Conservation (phyloP, 1,140 invertebrate species). For the Tribolium madens region DNA sequence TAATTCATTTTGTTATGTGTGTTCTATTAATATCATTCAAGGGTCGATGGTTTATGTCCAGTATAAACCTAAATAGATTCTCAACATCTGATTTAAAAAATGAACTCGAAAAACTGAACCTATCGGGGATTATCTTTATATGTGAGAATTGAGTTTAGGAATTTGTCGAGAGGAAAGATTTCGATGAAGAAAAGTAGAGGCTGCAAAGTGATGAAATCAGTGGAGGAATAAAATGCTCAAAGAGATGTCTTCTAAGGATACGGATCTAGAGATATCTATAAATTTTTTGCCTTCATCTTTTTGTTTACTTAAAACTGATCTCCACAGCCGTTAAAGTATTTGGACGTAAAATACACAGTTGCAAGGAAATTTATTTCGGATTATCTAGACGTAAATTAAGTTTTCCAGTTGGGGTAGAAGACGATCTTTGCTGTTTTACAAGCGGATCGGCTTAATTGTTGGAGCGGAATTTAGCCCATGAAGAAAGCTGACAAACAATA, state of each 20-base stretch:
- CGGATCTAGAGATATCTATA: not conserved
- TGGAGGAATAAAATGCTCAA: not conserved
- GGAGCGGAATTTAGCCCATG: not conserved
- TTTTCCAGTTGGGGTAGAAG: not conserved
- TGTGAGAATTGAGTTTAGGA: not conserved
- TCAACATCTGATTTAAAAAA: not conserved
- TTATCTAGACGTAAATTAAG: not conserved
- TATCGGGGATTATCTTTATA: not conserved
- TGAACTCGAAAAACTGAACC: not conserved
- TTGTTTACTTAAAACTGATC: not conserved
- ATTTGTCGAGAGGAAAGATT: not conserved
- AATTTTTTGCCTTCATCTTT: not conserved
- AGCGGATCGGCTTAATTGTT: not conserved
- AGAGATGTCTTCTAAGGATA: not conserved
- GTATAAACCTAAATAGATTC: not conserved
- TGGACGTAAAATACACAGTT: not conserved
- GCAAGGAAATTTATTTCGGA: not conserved
- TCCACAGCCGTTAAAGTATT: not conserved
- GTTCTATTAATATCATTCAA: slow-evolving; percentile 22
- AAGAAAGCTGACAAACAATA: not conserved
- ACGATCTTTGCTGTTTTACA: not conserved
- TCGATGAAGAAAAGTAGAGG: not conserved
- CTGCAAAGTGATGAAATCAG: not conserved
- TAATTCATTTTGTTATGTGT: slow-evolving; percentile 5
- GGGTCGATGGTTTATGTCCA: slow-evolving; percentile 14